These are phyloP conservation scores for Porites rus DNA, from an alignment of 92 coral and sea anemone species.

Conservation along the genomic window DNA sequence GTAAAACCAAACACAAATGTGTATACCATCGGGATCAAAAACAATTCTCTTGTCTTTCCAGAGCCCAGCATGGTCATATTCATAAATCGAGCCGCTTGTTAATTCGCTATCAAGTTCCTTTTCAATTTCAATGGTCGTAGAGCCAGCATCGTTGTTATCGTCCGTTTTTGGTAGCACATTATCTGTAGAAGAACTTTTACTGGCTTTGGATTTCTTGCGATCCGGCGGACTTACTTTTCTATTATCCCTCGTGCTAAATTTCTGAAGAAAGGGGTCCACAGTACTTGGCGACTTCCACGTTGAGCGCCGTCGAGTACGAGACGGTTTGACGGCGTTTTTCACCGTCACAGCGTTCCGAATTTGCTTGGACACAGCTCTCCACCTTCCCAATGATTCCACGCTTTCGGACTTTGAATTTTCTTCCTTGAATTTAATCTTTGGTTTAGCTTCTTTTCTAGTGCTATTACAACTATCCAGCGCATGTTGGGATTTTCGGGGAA, in stretches of 20 bases:
- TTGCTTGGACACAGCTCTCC: slow-evolving; percentile 63
- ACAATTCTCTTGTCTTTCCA: slow-evolving; percentile 64
- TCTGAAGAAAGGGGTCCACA: slow-evolving; percentile 95
- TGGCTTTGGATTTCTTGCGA: slow-evolving; percentile 50
- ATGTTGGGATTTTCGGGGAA: background rate
- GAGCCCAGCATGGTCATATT: slow-evolving; percentile 35
- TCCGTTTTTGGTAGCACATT: background rate
- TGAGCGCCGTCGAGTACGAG: slow-evolving; percentile 69
- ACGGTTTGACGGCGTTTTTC: slow-evolving; percentile 80
- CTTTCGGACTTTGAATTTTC: slow-evolving; percentile 19
- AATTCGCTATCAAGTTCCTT: slow-evolving; percentile 67
- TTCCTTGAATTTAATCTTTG: background rate
- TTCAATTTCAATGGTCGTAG: slow-evolving; percentile 50
- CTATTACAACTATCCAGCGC: background rate
- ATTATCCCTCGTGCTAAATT: slow-evolving; percentile 93
- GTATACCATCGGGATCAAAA: slow-evolving; percentile 87
- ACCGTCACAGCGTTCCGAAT: slow-evolving; percentile 78
- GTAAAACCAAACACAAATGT: slow-evolving; percentile 86
- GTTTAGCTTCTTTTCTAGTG: background rate
- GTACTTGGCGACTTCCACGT: slow-evolving; percentile 75
- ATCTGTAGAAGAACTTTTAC: slow-evolving; percentile 47
- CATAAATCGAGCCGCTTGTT: slow-evolving; percentile 52
- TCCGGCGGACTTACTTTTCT: slow-evolving; percentile 77
- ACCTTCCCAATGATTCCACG: slow-evolving; percentile 51
- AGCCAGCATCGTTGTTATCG: background rate